A percentile compares a stretch with the other conserved stretches of the same genome.
phyloP scores from a whole-genome alignment of 1,140 invertebrate genomes.

The Gryon sp. region DNA sequence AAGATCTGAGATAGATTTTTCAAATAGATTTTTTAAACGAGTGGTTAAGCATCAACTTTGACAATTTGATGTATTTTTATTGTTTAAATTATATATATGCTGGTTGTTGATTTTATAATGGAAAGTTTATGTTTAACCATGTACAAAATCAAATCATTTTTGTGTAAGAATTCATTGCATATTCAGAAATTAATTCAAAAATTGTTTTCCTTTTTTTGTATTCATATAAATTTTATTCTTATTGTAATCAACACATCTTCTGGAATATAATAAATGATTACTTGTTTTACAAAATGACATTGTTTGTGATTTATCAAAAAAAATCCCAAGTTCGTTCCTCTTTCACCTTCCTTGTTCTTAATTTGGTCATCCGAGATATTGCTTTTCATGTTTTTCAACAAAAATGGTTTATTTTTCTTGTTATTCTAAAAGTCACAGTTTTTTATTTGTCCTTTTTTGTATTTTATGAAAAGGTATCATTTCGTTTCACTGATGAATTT shows the following conservation, averaged over 20 bases:
- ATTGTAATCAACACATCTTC: conserved; percentile 26
- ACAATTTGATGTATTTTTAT: neutral
- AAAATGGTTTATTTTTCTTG: conserved; percentile 2
- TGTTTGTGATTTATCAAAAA: conserved; percentile 33
- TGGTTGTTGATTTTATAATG: neutral
- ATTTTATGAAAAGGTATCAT: neutral
- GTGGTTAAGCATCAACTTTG: conserved; percentile 17
- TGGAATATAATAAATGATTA: conserved; percentile 47
- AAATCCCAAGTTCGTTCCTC: neutral
- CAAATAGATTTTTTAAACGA: too few relatives aligned
- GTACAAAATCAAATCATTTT: too few relatives aligned
- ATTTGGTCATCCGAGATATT: conserved; percentile 57
- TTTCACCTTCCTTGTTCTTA: conserved; percentile 24
- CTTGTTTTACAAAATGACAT: conserved; percentile 35
- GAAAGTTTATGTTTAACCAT: conserved; percentile 16
- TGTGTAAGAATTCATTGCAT: too few relatives aligned
- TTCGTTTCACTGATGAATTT: too few relatives aligned
- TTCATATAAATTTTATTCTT: conserved; percentile 6
- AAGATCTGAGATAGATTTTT: too few relatives aligned
- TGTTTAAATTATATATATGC: neutral
- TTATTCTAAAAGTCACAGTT: neutral
- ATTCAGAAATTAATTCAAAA: too few relatives aligned
- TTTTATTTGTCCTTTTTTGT: neutral
- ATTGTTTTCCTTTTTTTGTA: too few relatives aligned
- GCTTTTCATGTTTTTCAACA: conserved; percentile 23